Conservation (phyloP, 2,888 invertebrate genomes). For the Acronicta aceris region DNA sequence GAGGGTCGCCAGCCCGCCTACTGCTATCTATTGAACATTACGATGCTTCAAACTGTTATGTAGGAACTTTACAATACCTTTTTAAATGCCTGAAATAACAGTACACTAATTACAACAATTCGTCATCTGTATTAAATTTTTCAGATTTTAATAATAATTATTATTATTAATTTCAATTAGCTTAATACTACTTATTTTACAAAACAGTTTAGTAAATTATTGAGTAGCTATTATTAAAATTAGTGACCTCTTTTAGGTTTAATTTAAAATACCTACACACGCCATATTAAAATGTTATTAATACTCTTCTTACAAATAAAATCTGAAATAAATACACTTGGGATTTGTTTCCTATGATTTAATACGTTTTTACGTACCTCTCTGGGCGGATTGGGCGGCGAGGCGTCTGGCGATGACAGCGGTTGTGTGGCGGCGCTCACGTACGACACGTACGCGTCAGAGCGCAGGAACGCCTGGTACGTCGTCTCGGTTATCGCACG, state of each 20-base stretch:
- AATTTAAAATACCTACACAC: background rate
- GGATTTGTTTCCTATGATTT: too few species aligned
- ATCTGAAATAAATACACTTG: too few species aligned
- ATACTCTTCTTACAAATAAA: background rate
- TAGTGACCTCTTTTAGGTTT: too few species aligned
- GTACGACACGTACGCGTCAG: conserved; percentile 96
- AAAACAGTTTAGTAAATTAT: too few species aligned
- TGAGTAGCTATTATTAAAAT: too few species aligned
- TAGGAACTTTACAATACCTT: background rate
- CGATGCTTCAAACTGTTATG: background rate
- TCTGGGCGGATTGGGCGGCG: conserved; percentile 71
- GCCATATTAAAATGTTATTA: background rate
- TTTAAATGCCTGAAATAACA: background rate
- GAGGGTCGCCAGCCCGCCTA: conserved; percentile 93
- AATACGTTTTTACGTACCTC: conserved; percentile 62
- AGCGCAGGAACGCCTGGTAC: conserved; percentile 97
- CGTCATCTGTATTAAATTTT: too few species aligned
- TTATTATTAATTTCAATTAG: too few species aligned
- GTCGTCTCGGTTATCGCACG: conserved; percentile 95
- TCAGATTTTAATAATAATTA: too few species aligned
- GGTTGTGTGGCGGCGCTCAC: conserved; percentile 95
- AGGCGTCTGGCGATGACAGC: conserved; percentile 90
- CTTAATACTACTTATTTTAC: too few species aligned
- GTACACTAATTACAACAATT: too few species aligned
- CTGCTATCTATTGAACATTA: conserved; percentile 64